These are phyloP conservation scores for Pyrrhosoma nymphula DNA, from an alignment of 2,888 invertebrate species.

Conservation along the genomic window DNA sequence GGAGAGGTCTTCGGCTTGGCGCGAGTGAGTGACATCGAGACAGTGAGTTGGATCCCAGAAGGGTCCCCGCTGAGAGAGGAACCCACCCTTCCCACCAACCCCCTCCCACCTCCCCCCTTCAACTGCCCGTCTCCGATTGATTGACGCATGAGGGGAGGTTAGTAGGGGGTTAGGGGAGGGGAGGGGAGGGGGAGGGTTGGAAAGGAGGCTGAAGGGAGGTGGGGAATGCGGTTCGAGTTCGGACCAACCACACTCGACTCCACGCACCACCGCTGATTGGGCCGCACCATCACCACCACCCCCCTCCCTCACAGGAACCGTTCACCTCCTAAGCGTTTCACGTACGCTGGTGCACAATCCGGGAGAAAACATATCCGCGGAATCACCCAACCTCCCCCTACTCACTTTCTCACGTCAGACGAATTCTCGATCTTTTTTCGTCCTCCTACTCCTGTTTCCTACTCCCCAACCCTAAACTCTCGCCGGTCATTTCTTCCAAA, in stretches of 20 bases:
- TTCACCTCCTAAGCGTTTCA: not conserved
- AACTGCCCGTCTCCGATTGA: constrained; percentile 53
- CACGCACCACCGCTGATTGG: not conserved
- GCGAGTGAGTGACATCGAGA: constrained; percentile 32
- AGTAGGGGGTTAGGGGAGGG: not conserved
- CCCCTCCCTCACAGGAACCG: not conserved
- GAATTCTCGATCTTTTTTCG: not conserved
- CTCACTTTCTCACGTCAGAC: not conserved
- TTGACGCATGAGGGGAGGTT: not conserved
- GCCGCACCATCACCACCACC: not conserved
- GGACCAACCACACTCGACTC: not conserved
- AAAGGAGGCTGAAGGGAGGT: not conserved
- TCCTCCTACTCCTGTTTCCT: not conserved
- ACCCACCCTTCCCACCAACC: not conserved
- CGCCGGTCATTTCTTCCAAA: not conserved
- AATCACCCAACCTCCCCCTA: not conserved
- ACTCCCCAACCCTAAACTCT: not conserved
- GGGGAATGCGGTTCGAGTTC: not conserved
- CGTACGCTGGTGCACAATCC: not conserved
- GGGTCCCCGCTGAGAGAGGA: constrained; percentile 23
- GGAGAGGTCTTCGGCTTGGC: not conserved
- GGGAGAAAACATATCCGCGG: not conserved
- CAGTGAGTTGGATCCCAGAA: not conserved
- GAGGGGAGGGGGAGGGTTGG: not conserved
- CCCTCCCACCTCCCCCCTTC: not conserved